Conservation (phyloP, 2,888 invertebrate species). For the Zeuzera pyrina region DNA sequence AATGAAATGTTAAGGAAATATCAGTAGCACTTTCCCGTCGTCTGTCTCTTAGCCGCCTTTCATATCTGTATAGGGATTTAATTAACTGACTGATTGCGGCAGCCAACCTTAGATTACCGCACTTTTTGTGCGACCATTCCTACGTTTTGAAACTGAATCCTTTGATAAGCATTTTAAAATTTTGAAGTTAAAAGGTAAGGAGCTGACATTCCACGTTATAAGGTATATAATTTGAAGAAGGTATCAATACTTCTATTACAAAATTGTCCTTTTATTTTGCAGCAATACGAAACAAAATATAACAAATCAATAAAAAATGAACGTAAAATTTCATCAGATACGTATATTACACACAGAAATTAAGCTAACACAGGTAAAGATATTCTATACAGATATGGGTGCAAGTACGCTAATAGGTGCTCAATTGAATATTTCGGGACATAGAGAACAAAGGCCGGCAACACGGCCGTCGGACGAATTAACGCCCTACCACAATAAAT, state of each 20-base stretch:
- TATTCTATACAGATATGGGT: not conserved
- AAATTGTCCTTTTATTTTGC: too few species aligned
- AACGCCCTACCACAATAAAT: conserved; percentile 69
- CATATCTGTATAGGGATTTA: conserved; percentile 49
- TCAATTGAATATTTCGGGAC: conserved; percentile 58
- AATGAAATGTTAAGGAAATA: conserved; percentile 14
- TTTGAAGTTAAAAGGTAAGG: too few species aligned
- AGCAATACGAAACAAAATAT: too few species aligned
- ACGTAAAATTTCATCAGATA: too few species aligned
- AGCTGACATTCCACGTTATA: too few species aligned
- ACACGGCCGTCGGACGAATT: conserved; percentile 65
- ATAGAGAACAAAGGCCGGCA: conserved; percentile 65
- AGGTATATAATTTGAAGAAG: too few species aligned
- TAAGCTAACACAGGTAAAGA: not conserved
- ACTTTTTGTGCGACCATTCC: conserved; percentile 34
- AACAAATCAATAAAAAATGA: too few species aligned
- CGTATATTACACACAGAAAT: too few species aligned
- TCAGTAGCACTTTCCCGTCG: conserved; percentile 35
- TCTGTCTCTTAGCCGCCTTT: conserved; percentile 52
- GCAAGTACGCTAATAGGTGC: not conserved
- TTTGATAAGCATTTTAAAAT: too few species aligned
- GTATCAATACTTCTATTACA: too few species aligned
- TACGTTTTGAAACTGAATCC: too few species aligned
- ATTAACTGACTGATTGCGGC: conserved; percentile 65
- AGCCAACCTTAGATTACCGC: conserved; percentile 40